phyloP scores from a whole-genome alignment of 1,140 invertebrate genomes.

The Caerostris darwini region DNA sequence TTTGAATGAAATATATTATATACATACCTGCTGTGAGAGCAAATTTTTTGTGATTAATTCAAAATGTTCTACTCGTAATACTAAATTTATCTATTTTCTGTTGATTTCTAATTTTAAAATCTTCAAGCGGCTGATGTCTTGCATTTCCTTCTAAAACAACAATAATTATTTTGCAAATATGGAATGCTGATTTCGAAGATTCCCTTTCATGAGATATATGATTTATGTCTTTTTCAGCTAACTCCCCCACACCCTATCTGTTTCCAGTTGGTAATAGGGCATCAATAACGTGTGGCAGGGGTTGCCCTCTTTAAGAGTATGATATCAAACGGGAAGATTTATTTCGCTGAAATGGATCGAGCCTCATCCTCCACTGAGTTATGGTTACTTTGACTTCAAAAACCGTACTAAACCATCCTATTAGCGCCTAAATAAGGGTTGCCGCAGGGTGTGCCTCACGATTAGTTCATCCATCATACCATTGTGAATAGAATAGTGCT shows the following conservation, averaged over 20 bases:
- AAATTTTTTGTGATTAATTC: too few species aligned
- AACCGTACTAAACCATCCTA: slow-evolving; percentile 54
- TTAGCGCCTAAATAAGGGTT: slow-evolving; percentile 54
- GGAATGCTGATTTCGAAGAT: too few species aligned
- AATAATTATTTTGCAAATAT: too few species aligned
- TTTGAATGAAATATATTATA: too few species aligned
- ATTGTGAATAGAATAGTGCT: too few species aligned
- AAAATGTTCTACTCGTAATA: too few species aligned
- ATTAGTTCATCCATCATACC: background rate
- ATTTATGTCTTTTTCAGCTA: background rate
- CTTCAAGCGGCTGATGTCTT: too few species aligned
- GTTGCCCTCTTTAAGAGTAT: slow-evolving; percentile 8
- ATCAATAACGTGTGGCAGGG: background rate
- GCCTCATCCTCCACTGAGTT: slow-evolving; percentile 41
- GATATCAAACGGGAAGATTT: slow-evolving; percentile 58
- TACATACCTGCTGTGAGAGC: too few species aligned
- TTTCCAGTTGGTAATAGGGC: background rate
- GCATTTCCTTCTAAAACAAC: too few species aligned
- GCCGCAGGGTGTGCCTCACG: slow-evolving; percentile 62
- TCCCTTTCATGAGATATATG: background rate
- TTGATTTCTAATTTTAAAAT: too few species aligned
- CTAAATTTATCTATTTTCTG: too few species aligned
- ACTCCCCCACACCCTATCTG: background rate
- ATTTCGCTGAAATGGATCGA: slow-evolving; percentile 33
- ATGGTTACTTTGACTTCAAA: slow-evolving; percentile 25